Evolutionary conservation across 1,140 invertebrate genomes (phyloP).

Genomic region (Hyphantria cunea): DNA sequence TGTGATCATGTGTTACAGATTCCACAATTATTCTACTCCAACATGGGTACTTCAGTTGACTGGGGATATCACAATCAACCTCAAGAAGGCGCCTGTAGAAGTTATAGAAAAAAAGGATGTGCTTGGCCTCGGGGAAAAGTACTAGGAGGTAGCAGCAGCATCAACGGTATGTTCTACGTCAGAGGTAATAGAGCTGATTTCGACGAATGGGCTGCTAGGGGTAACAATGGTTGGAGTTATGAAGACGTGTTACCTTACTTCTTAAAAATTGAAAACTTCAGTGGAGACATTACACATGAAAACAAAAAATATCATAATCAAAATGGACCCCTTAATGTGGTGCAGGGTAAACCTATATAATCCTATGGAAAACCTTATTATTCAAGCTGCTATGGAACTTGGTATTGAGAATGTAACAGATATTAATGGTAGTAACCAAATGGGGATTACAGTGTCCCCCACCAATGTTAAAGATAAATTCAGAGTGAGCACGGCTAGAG

Average conservation of each 20-base stretch:
- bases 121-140: slow-evolving; percentile 82
- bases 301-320: slow-evolving; percentile 84
- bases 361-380: slow-evolving; percentile 85
- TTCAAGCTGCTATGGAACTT: slow-evolving; percentile 87
- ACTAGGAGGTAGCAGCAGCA: slow-evolving; percentile 84
- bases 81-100: slow-evolving; percentile 65
- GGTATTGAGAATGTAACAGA: slow-evolving; percentile 85
- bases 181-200: slow-evolving; percentile 86
- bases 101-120: slow-evolving; percentile 60
- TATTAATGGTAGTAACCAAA: slow-evolving; percentile 77
- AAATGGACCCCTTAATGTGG: slow-evolving; percentile 89
- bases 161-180: slow-evolving; percentile 87
- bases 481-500: slow-evolving; percentile 68
- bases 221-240: slow-evolving; percentile 77
- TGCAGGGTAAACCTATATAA: slow-evolving; percentile 85
- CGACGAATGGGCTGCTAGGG: slow-evolving; percentile 82
- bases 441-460: slow-evolving; percentile 62
- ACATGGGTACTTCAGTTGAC: slow-evolving; percentile 63
- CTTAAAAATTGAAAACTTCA: slow-evolving; percentile 83
- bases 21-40: slow-evolving; percentile 46
- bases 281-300: slow-evolving; percentile 73
- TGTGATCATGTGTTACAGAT: slow-evolving; percentile 41
- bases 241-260: slow-evolving; percentile 74
- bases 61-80: slow-evolving; percentile 82
- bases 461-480: slow-evolving; percentile 78